These are phyloP conservation scores for Sternarchorhynchus goeldii DNA, from an alignment of 2,797 vertebrate genomes.

Conservation along the genomic window DNA sequence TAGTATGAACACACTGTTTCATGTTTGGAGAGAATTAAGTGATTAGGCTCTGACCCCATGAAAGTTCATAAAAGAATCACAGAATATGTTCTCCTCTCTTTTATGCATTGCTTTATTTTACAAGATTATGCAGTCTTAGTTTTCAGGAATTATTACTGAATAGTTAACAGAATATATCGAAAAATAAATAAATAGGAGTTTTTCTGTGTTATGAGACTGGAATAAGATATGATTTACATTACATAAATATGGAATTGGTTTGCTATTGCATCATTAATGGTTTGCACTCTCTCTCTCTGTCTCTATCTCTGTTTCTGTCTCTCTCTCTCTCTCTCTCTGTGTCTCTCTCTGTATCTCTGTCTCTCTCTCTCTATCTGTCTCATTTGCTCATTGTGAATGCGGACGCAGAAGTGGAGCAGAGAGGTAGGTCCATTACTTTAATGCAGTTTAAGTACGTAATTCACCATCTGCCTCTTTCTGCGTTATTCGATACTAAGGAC, in stretches of 20 bases:
- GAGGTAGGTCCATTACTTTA: slow-evolving; percentile 88
- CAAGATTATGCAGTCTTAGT: slow-evolving; percentile 22
- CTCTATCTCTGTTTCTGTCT: slow-evolving; percentile 52
- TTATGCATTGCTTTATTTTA: slow-evolving; percentile 36
- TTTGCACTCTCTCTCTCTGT: slow-evolving; percentile 65
- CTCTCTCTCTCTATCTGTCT: slow-evolving; percentile 38
- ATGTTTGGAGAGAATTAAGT: background rate
- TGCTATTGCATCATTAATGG: slow-evolving; percentile 82
- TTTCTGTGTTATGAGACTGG: slow-evolving; percentile 74
- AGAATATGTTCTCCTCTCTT: background rate
- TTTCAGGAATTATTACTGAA: slow-evolving; percentile 42
- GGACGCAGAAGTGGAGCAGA: slow-evolving; percentile 98
- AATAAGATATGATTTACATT: slow-evolving; percentile 75
- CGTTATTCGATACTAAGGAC: slow-evolving; percentile 56
- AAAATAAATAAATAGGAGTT: slow-evolving; percentile 71
- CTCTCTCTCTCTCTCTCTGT: slow-evolving; percentile 55
- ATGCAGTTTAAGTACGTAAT: slow-evolving; percentile 55
- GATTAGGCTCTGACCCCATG: slow-evolving; percentile 1
- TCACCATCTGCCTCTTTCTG: slow-evolving; percentile 52
- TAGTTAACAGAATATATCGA: slow-evolving; percentile 67
- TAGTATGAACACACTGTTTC: no score
- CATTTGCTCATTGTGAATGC: slow-evolving; percentile 54
- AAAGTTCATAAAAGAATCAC: slow-evolving; percentile 36
- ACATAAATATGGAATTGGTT: slow-evolving; percentile 73
- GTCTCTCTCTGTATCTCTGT: slow-evolving; percentile 47